Percentiles rank a stretch among this genome's conserved stretches.
Conservation (phyloP, 2,888 invertebrate species). For the Myathropa florea region DNA sequence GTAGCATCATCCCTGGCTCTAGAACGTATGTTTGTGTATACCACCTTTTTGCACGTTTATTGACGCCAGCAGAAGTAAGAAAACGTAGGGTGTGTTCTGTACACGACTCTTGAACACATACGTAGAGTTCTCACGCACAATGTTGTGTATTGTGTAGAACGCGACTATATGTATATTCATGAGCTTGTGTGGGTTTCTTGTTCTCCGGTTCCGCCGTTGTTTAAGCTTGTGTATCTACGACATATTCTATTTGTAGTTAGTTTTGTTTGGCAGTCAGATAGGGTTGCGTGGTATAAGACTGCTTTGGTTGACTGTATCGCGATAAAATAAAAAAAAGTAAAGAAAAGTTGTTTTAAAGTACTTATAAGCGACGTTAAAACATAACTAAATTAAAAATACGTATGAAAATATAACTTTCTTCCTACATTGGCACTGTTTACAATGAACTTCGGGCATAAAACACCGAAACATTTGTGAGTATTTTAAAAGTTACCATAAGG, state of each 20-base stretch:
- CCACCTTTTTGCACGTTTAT: neutral
- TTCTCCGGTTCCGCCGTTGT: conserved; percentile 46
- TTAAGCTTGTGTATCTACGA: conserved; percentile 54
- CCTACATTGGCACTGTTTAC: neutral
- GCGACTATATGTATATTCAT: neutral
- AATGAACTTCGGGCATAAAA: conserved; percentile 19
- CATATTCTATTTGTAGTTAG: conserved; percentile 53
- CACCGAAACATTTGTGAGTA: conserved; percentile 6
- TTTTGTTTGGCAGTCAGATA: conserved; percentile 62
- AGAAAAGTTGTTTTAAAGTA: conserved; percentile 18
- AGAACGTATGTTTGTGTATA: neutral
- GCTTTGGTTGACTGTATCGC: conserved; percentile 26
- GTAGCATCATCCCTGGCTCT: too few species aligned
- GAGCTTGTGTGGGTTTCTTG: conserved; percentile 21
- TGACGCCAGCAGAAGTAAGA: neutral
- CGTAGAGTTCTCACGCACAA: conserved; percentile 16
- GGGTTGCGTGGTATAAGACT: conserved; percentile 53
- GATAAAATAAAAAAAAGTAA: neutral
- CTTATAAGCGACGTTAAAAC: conserved; percentile 22
- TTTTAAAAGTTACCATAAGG: neutral
- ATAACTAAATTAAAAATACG: conserved; percentile 1
- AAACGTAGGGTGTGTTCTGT: conserved; percentile 30
- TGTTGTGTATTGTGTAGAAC: neutral
- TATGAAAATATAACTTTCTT: conserved; percentile 1
- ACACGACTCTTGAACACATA: conserved; percentile 16